These are phyloP conservation scores for Trachemys scripta DNA, from an alignment of 2,113 vertebrate species.

Conservation along the genomic window DNA sequence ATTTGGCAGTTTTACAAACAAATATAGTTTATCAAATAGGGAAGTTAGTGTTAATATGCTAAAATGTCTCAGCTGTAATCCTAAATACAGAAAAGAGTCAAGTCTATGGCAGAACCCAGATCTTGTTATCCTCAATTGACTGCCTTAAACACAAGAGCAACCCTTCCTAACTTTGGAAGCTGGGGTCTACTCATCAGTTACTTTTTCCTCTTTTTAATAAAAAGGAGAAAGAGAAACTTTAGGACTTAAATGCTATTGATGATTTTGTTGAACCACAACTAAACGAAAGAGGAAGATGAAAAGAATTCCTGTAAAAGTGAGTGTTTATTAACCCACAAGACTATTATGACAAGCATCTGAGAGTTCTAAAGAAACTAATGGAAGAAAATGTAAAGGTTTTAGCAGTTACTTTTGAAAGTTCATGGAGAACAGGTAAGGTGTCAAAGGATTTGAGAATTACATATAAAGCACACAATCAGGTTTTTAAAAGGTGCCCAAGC, in stretches of 20 bases:
- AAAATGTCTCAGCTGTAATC: background rate
- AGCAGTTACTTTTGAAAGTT: slow-evolving; percentile 67
- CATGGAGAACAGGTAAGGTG: slow-evolving; percentile 67
- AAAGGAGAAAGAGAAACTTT: background rate
- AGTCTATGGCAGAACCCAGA: background rate
- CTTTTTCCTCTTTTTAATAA: slow-evolving; percentile 23
- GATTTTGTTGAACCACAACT: slow-evolving; percentile 6
- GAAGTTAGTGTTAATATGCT: background rate
- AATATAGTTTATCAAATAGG: background rate
- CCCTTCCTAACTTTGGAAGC: background rate
- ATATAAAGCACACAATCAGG: slow-evolving; percentile 65
- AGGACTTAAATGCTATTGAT: background rate
- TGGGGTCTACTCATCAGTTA: background rate
- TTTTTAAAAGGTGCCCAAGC: slow-evolving; percentile 67
- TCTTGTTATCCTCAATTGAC: background rate
- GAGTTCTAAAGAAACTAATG: slow-evolving; percentile 60
- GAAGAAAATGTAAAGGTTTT: slow-evolving; percentile 41
- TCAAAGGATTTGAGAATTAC: slow-evolving; percentile 64
- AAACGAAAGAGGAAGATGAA: slow-evolving; percentile 70
- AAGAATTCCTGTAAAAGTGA: slow-evolving; percentile 65
- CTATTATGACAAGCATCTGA: background rate
- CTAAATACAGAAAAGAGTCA: background rate
- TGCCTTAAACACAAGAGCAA: background rate
- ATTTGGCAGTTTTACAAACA: background rate
- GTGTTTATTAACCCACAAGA: slow-evolving; percentile 63